Evolutionary conservation across 2,797 vertebrate species (phyloP).

Genomic region (Gymnopithys bicolor): DNA sequence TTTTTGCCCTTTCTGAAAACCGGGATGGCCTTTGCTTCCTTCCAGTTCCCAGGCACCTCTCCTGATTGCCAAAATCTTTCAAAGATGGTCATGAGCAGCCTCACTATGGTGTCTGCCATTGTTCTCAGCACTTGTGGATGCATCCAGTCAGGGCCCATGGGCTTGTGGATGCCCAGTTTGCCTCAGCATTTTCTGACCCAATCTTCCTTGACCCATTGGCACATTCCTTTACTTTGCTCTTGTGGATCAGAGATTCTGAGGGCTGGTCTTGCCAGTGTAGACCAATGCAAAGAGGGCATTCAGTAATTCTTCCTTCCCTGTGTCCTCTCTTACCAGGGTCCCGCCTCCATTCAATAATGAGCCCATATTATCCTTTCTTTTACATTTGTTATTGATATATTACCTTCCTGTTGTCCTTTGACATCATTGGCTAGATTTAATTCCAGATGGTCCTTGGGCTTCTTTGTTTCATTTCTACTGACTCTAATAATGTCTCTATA

Average conservation of each 20-base stretch:
- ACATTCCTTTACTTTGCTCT: background rate
- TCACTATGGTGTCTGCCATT: accelerated
- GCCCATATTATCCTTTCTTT: background rate
- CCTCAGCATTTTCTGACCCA: background rate
- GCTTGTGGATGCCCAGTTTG: background rate
- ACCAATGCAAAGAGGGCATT: background rate
- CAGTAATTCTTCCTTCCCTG: background rate
- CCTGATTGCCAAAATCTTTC: accelerated
- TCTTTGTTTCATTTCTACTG: background rate
- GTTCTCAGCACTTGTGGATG: background rate
- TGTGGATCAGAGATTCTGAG: background rate
- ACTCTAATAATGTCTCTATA: background rate
- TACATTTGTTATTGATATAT: background rate
- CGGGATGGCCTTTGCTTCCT: background rate
- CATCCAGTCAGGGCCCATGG: background rate
- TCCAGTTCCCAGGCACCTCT: background rate
- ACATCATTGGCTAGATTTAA: background rate
- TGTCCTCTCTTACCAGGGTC: background rate
- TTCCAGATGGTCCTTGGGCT: background rate
- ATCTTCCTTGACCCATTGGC: background rate
- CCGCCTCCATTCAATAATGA: background rate
- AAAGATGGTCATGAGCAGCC: background rate
- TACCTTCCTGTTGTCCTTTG: background rate
- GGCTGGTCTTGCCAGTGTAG: background rate
- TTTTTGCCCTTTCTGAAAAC: background rate